Base-by-base conservation (phyloP, 2,797 vertebrate genomes). In the Sebastes wilsoni region DNA sequence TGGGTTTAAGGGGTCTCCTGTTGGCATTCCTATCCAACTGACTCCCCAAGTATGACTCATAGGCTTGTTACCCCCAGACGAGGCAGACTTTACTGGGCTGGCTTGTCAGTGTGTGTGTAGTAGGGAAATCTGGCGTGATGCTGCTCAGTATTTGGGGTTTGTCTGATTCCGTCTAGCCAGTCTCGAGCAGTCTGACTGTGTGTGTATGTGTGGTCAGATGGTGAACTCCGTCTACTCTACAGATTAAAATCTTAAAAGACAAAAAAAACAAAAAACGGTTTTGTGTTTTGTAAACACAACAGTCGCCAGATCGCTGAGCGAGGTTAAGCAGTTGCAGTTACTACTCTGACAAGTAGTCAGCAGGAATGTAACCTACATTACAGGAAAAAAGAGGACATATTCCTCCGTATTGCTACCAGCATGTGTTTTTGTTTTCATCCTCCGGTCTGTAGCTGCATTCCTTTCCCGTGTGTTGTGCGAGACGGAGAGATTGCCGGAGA, bases 371-470 rank as follows among this genome's bases (percentile, higher is more conserved):
- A 81, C 85, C 82, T 83, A 87, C 77, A 64, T 87, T 76, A 80
- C 71, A 78, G 75, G 52, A 54, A 76, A 81, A 36, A 49, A 65
- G 66, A 78, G 62, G 79, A 65, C 81, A 75, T 77, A 69, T 83
- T 80, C 64, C 72, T 79, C 66, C 13, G 32, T 82, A 70, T 60
- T 75, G 71, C 83, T 85, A 83, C 75, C 77, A 73, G 90, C 94
- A 94, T 94, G 90, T 94, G 93, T 93, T 94, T 94, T 93, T 94
- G 84, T 95, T 93, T 94, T 93, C 87, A 92, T 88, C 88, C 79
- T 83, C 71, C 9, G 49, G 80, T 88, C 91, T 84, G 87, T 34
- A 78, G 91, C 87, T 65, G 77, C 92, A 94, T 94, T 94, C 92
- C 91, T 91, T 91, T 91, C 81, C 81, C 20, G 84, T 92, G 91